A percentile compares a stretch with the other conserved stretches of the same genome.
These are phyloP conservation scores for Denticeps clupeoides DNA, from an alignment of 2,797 vertebrate species.

Conservation along the genomic window DNA sequence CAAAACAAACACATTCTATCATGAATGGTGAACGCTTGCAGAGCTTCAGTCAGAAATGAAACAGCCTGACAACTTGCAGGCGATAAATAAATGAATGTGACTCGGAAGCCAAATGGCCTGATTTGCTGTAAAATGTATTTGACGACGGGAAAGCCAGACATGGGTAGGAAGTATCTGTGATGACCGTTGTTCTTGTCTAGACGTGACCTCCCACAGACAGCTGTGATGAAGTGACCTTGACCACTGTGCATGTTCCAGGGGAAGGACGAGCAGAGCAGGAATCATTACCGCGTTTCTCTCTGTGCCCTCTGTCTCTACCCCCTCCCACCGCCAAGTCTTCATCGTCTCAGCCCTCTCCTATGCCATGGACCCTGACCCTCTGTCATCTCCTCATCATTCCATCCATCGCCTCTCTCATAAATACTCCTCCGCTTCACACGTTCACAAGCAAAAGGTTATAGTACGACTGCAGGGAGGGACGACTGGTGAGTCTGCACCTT, in stretches of 20 bases:
- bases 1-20: too few species aligned
- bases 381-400: neutral
- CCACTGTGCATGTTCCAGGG: neutral
- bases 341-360: too few species aligned
- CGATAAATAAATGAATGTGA: too few species aligned
- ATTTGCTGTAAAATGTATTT: too few species aligned
- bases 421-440: neutral
- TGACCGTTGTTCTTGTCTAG: neutral
- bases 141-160: too few species aligned
- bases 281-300: neutral
- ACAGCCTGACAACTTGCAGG: too few species aligned
- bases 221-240: neutral
- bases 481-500: too few species aligned
- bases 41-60: too few species aligned
- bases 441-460: constrained; percentile 4
- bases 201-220: neutral
- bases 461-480: neutral
- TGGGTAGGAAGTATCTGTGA: too few species aligned
- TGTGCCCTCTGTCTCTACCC: too few species aligned
- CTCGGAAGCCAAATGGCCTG: too few species aligned
- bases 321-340: neutral
- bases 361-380: neutral
- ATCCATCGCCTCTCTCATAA: neutral
- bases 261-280: neutral
- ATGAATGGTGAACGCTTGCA: too few species aligned